These are phyloP conservation scores for Troides aeacus DNA, from an alignment of 2,888 invertebrate genomes.

Conservation along the genomic window DNA sequence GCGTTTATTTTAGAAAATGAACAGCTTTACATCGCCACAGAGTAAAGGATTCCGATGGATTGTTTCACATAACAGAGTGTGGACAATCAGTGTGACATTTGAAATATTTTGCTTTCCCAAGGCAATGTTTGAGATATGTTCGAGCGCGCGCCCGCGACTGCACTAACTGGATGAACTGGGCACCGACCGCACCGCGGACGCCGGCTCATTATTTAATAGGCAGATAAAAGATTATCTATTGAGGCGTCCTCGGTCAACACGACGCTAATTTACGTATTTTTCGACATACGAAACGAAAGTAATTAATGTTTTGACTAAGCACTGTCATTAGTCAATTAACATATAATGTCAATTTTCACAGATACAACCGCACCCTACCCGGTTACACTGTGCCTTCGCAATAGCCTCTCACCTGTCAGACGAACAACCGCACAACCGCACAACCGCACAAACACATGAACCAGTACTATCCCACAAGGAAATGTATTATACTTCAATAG, in stretches of 20 bases:
- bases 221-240: slow-evolving; percentile 78
- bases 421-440: too few relatives aligned
- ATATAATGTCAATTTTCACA: too few relatives aligned
- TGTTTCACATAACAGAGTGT: too few relatives aligned
- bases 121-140: slow-evolving; percentile 24
- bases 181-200: slow-evolving; percentile 41
- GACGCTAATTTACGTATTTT: slow-evolving; percentile 59
- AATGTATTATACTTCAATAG: too few relatives aligned
- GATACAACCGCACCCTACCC: too few relatives aligned
- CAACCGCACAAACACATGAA: too few relatives aligned
- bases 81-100: too few relatives aligned
- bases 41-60: not conserved
- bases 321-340: slow-evolving; percentile 7
- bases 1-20: not conserved
- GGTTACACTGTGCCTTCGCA: too few relatives aligned
- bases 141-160: slow-evolving; percentile 45
- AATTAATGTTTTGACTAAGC: slow-evolving; percentile 27
- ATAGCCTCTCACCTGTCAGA: too few relatives aligned
- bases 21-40: not conserved
- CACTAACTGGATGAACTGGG: slow-evolving; percentile 44
- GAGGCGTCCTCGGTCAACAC: slow-evolving; percentile 68
- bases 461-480: too few relatives aligned
- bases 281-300: slow-evolving; percentile 44
- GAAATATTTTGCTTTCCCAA: not conserved
- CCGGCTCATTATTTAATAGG: slow-evolving; percentile 72